Percentiles rank a stretch among this genome's conserved stretches.
Evolutionary conservation across 2,113 vertebrate genomes (phyloP).

Genomic region (Phyllopteryx taeniolatus): DNA sequence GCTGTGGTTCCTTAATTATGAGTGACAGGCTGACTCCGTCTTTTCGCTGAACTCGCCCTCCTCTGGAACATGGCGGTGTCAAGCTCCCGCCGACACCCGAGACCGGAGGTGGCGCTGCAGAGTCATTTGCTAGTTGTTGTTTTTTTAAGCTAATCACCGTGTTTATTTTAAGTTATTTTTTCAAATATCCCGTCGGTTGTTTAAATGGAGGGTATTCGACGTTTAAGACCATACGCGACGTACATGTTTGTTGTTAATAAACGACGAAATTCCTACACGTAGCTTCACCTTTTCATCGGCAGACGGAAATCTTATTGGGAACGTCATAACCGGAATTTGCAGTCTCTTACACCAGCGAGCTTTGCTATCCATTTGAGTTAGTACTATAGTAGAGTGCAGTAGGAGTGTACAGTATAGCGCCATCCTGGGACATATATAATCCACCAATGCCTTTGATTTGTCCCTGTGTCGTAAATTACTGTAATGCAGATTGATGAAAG

Average conservation of each 20-base stretch:
- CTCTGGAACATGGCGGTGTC: conserved; percentile 47
- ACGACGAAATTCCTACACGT: neutral
- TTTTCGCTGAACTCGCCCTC: conserved; percentile 73
- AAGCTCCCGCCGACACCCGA: conserved; percentile 14
- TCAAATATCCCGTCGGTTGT: neutral
- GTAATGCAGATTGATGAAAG: too few species aligned
- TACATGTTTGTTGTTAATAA: neutral
- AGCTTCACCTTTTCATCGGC: neutral
- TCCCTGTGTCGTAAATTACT: too few species aligned
- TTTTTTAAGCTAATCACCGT: neutral
- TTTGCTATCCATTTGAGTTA: neutral
- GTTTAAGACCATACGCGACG: neutral
- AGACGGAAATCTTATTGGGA: conserved; percentile 19
- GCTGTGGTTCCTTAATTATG: conserved; percentile 69
- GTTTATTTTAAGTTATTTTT: neutral
- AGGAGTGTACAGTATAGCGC: too few species aligned
- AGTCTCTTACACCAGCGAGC: neutral
- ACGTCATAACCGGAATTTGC: conserved; percentile 20
- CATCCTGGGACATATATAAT: too few species aligned
- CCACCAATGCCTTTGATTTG: too few species aligned
- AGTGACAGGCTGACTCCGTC: conserved; percentile 73
- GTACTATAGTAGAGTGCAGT: neutral
- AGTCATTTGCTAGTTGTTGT: neutral
- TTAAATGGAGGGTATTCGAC: neutral
- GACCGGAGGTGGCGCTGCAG: neutral